These are phyloP conservation scores for Aphodius sticticus DNA, from an alignment of 2,888 invertebrate genomes.

Conservation along the genomic window DNA sequence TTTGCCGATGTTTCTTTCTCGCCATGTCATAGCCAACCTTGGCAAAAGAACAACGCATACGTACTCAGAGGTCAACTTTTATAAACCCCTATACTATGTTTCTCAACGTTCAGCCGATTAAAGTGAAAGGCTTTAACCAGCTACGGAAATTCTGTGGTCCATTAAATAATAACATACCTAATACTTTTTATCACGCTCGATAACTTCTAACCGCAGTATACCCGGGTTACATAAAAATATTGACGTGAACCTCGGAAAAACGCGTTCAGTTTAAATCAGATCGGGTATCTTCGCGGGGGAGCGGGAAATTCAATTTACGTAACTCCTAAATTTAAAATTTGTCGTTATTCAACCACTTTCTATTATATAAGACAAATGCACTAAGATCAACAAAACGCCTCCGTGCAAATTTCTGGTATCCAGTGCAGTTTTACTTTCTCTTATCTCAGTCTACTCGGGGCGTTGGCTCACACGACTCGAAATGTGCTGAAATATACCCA, in stretches of 20 bases:
- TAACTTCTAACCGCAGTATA: not conserved
- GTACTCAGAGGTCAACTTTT: not conserved
- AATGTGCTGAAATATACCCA: conserved; percentile 4
- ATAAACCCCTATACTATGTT: not conserved
- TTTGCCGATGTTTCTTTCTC: not conserved
- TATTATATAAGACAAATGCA: not conserved
- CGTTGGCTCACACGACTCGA: not conserved
- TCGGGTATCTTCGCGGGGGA: not conserved
- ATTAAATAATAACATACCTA: not conserved
- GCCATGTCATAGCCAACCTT: not conserved
- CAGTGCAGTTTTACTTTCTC: not conserved
- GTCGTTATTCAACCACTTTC: conserved; percentile 4
- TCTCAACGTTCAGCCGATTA: not conserved
- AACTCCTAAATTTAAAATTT: not conserved
- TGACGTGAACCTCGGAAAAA: not conserved
- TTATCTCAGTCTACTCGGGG: not conserved
- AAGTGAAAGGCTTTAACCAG: conserved; percentile 4
- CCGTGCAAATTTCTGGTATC: not conserved
- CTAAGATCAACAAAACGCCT: not conserved
- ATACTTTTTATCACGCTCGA: not conserved
- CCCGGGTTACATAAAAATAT: not conserved
- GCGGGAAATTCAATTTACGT: not conserved
- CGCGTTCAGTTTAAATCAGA: not conserved
- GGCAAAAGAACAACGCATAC: not conserved
- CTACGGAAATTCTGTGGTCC: not conserved